Evolutionary conservation across 2,113 vertebrate species (phyloP).

Genomic region (Heterochromis multidens): DNA sequence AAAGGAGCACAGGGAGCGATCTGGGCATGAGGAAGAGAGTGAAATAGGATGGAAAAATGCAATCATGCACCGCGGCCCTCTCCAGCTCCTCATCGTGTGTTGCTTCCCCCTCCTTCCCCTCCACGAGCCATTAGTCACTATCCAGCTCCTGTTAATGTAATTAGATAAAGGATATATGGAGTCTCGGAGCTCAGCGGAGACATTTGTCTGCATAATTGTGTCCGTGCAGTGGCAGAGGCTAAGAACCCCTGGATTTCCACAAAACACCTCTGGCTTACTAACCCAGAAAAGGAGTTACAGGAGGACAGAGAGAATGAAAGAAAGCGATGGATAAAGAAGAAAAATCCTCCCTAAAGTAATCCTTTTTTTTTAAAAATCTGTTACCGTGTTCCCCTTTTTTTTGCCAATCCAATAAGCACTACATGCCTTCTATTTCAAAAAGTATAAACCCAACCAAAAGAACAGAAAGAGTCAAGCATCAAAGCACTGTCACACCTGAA

Average conservation of each 20-base stretch:
- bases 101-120: slow-evolving; percentile 3
- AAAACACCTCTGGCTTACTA: slow-evolving; percentile 33
- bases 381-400: neutral
- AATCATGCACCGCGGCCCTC: slow-evolving; percentile 58
- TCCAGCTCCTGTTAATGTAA: slow-evolving; percentile 70
- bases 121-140: slow-evolving; percentile 63
- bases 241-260: slow-evolving; percentile 34
- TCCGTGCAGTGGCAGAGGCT: slow-evolving; percentile 29
- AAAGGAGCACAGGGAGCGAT: slow-evolving; percentile 23
- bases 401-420: neutral
- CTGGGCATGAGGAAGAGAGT: slow-evolving; percentile 34
- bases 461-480: neutral
- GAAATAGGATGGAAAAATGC: slow-evolving; percentile 71
- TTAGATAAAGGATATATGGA: slow-evolving; percentile 67
- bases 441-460: neutral
- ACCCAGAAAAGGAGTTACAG: neutral
- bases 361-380: neutral
- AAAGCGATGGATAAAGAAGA: neutral
- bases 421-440: neutral
- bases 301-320: neutral
- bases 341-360: neutral
- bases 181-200: slow-evolving; percentile 37
- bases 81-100: slow-evolving; percentile 21
- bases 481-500: neutral
- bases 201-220: slow-evolving; percentile 64